These are phyloP conservation scores for Diphyllodes magnificus DNA, from an alignment of 2,113 vertebrate genomes.

Conservation along the genomic window DNA sequence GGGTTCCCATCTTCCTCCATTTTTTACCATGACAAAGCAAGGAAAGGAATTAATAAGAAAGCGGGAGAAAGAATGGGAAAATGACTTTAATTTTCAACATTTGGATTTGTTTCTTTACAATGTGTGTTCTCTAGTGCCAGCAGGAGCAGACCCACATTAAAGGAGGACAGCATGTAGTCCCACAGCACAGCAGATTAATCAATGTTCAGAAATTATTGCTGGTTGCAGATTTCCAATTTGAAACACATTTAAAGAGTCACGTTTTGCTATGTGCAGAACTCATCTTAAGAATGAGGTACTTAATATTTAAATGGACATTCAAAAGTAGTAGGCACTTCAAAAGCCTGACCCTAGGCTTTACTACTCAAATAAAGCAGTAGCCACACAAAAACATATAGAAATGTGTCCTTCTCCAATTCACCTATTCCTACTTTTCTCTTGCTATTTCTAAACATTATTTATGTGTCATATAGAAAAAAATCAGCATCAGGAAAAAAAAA, in stretches of 20 bases:
- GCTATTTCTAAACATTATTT: neutral
- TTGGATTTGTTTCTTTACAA: neutral
- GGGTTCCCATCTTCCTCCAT: neutral
- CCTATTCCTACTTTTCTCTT: neutral
- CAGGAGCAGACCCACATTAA: neutral
- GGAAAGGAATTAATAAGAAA: neutral
- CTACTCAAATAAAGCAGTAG: neutral
- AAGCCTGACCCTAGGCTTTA: neutral
- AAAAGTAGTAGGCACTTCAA: neutral
- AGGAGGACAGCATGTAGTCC: neutral
- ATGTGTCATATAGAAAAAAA: neutral
- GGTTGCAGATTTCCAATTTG: neutral
- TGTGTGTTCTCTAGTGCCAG: rapidly evolving
- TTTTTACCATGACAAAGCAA: neutral
- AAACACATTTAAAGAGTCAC: neutral
- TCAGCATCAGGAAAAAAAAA: neutral
- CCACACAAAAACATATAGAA: neutral
- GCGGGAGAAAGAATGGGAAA: neutral
- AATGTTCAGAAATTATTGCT: neutral
- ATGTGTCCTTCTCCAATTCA: neutral
- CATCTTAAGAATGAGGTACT: neutral
- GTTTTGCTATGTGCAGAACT: neutral
- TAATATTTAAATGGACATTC: neutral
- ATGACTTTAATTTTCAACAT: neutral
- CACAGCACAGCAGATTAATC: neutral